These are phyloP conservation scores for Xyrichtys novacula DNA, from an alignment of 2,797 vertebrate species.

Conservation along the genomic window DNA sequence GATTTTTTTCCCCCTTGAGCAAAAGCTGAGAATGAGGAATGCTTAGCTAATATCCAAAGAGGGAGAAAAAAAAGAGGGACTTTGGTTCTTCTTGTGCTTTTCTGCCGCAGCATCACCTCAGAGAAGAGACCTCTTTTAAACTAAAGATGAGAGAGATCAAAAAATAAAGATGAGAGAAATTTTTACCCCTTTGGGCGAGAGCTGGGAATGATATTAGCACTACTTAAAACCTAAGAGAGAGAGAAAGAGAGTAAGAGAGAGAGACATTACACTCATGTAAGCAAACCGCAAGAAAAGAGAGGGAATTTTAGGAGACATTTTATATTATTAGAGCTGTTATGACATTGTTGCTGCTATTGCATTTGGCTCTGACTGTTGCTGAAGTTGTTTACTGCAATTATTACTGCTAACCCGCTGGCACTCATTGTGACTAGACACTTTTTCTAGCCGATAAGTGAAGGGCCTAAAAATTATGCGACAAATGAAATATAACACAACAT, in stretches of 20 bases:
- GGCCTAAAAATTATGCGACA: slow-evolving; percentile 38
- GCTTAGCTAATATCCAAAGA: slow-evolving; percentile 47
- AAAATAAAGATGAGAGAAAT: slow-evolving; percentile 36
- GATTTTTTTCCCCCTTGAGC: slow-evolving; percentile 53
- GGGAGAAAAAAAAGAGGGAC: background rate
- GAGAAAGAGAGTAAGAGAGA: background rate
- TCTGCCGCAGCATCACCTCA: slow-evolving; percentile 56
- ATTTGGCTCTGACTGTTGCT: slow-evolving; percentile 16
- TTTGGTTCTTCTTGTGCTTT: slow-evolving; percentile 21
- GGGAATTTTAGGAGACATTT: slow-evolving; percentile 13
- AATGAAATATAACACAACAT: slow-evolving; percentile 30
- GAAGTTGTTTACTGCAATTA: slow-evolving; percentile 38
- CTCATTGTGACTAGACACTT: slow-evolving; percentile 29
- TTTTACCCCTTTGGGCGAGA: slow-evolving; percentile 33
- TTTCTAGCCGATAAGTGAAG: slow-evolving; percentile 11
- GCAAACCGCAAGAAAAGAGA: slow-evolving; percentile 10
- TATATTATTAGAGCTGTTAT: background rate
- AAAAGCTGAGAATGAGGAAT: slow-evolving; percentile 43
- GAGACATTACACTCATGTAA: slow-evolving; percentile 2
- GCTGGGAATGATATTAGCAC: slow-evolving; percentile 27
- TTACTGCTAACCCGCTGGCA: slow-evolving; percentile 14
- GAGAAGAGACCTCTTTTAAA: slow-evolving; percentile 49
- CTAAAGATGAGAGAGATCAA: slow-evolving; percentile 46
- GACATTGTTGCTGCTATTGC: slow-evolving; percentile 9
- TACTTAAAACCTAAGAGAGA: slow-evolving; percentile 25